Base-by-base conservation (phyloP, 92 coral and sea anemone genomes). In the Parazoanthus darwini region DNA sequence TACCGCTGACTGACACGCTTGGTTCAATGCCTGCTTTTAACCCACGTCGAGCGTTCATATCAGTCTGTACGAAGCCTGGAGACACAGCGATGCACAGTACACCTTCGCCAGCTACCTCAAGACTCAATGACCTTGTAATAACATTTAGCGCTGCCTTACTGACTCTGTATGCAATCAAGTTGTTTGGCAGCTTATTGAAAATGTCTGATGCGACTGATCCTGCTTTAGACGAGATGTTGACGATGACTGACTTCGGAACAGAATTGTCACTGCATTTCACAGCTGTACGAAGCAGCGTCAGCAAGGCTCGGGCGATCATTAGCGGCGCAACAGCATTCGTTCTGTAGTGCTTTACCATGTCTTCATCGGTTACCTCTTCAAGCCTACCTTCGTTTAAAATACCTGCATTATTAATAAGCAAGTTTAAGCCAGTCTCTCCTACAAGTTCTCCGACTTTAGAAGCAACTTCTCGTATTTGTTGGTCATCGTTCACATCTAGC, bases 351-450 rank as follows among this genome's bases (percentile, higher is more conserved):
- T 85, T 39, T 59, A 91, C 82, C 98, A 95, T 94, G 39, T 90
- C 76, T 50, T 94, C 93, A 3, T 86, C 95, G 20, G 94, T 93
- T 16, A 96, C 97, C 73, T 91, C 91, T 16, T 92, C 93, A 10
- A 92, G 23, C 25, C 72, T 82, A 23, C 86, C 88, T 56, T 89
- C 70, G 56, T 70, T 91, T 74, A 88, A 8, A 16, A 91, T 83
- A n/a, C 93, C 97, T 23, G 97, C 98, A 71, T 92, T 95, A 88
- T 95, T 95, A 9, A 95, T 78, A 6, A 95, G 89, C 51, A 95
- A 82, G 79, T 92, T 88, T 71, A 95, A 82, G 11, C 95, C 97
- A 37, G 78, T 65, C 16, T 88, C 94, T 77, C 88, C 90, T 38
- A 94, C 66, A 37, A 82, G 73, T 11, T 37, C 66, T 14, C 82